Evolutionary conservation across 2,797 vertebrate species (phyloP).

Genomic region (Rhinogobio ventralis): DNA sequence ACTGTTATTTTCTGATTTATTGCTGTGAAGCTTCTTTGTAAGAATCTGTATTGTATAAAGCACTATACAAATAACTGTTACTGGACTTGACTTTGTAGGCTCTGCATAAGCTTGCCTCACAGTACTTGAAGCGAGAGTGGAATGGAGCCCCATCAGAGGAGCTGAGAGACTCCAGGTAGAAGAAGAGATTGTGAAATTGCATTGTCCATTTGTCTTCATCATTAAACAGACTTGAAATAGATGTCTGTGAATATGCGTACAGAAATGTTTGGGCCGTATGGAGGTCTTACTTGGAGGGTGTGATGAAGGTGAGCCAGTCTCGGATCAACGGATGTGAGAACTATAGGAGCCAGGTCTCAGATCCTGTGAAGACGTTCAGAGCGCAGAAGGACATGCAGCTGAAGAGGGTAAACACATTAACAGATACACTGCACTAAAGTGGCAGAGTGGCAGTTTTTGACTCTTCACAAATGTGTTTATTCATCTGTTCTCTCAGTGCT

Average conservation of each 20-base stretch:
- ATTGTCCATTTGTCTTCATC: background rate
- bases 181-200: background rate
- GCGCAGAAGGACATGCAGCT: constrained; percentile 96
- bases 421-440: background rate
- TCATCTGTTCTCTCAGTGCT: constrained; percentile 76
- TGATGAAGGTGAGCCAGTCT: constrained; percentile 91
- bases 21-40: background rate
- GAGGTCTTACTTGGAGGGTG: constrained; percentile 92
- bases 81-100: constrained; percentile 75
- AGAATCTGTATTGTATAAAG: background rate
- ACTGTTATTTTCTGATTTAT: background rate
- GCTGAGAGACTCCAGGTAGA: constrained; percentile 86
- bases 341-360: constrained; percentile 91
- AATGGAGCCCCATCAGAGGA: constrained; percentile 85
- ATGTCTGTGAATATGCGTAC: background rate
- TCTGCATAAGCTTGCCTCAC: constrained; percentile 94
- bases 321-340: constrained; percentile 91
- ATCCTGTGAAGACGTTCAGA: constrained; percentile 88
- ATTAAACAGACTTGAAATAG: background rate
- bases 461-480: background rate
- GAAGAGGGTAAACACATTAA: constrained; percentile 82
- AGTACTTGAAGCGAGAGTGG: constrained; percentile 97
- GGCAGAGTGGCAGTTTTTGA: background rate
- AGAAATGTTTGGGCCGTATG: constrained; percentile 95
- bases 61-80: background rate